phyloP scores from a whole-genome alignment of 2,113 vertebrate species.

The Ailurus styani region DNA sequence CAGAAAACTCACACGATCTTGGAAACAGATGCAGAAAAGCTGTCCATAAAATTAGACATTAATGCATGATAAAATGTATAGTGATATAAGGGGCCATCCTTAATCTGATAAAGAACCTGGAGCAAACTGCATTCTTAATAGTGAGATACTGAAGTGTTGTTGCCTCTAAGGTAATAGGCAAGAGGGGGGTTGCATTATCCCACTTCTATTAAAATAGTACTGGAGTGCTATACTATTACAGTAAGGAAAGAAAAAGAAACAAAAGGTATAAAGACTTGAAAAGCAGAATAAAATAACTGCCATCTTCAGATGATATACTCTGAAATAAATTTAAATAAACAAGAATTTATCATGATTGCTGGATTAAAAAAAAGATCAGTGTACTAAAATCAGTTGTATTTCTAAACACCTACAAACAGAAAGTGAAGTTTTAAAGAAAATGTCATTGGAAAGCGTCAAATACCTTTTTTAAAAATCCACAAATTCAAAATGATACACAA shows the following conservation, averaged over 20 bases:
- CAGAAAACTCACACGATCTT: neutral
- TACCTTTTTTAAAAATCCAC: neutral
- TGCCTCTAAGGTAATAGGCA: neutral
- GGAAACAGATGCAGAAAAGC: neutral
- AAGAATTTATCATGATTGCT: neutral
- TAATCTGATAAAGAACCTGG: neutral
- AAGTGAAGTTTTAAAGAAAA: slow-evolving; percentile 13
- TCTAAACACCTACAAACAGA: neutral
- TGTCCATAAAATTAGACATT: neutral
- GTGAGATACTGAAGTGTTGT: neutral
- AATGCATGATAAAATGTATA: neutral
- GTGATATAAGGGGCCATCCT: neutral
- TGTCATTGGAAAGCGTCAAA: neutral
- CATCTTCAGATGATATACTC: neutral
- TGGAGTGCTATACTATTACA: neutral
- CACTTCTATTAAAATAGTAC: neutral
- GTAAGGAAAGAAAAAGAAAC: neutral
- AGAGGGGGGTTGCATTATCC: neutral
- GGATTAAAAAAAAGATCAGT: neutral
- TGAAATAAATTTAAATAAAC: slow-evolving; percentile 4
- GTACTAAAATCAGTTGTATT: neutral
- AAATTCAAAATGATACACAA: slow-evolving; percentile 9
- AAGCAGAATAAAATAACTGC: neutral
- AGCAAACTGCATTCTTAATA: neutral
- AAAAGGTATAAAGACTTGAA: neutral